Conservation (phyloP, 1,140 invertebrate genomes). For the Battus philenor region DNA sequence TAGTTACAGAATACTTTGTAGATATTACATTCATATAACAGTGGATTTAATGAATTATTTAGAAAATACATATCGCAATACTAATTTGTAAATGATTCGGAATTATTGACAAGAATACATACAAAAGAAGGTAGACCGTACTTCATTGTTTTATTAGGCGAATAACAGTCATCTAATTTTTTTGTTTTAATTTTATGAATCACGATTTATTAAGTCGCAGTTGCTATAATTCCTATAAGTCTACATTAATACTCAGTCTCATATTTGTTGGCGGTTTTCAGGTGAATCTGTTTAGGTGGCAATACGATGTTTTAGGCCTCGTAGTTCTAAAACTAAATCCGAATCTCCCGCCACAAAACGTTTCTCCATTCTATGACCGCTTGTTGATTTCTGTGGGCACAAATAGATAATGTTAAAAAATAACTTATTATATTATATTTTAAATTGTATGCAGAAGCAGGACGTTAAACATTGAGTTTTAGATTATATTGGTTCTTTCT, state of each 20-base stretch:
- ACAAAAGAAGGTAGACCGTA: conserved; percentile 20
- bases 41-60: conserved; percentile 13
- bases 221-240: conserved; percentile 53
- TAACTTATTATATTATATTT: conserved; percentile 21
- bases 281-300: conserved; percentile 54
- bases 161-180: conserved; percentile 42
- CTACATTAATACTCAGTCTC: conserved; percentile 73
- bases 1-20: conserved; percentile 19
- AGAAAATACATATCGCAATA: conserved; percentile 21
- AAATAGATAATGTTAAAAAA: conserved; percentile 25
- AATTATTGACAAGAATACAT: conserved; percentile 20
- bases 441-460: conserved; percentile 22
- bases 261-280: conserved; percentile 62
- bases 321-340: conserved; percentile 76
- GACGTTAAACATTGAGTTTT: conserved; percentile 28
- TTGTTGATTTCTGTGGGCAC: conserved; percentile 37
- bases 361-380: conserved; percentile 72
- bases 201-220: conserved; percentile 39
- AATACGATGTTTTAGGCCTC: conserved; percentile 77
- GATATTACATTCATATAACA: conserved; percentile 13
- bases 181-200: conserved; percentile 43
- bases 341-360: conserved; percentile 77
- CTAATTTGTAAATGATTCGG: conserved; percentile 17
- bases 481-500: conserved; percentile 38
- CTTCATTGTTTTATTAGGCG: conserved; percentile 20